Evolutionary conservation across 2,113 vertebrate species (phyloP).

Genomic region (Sciurus niger): DNA sequence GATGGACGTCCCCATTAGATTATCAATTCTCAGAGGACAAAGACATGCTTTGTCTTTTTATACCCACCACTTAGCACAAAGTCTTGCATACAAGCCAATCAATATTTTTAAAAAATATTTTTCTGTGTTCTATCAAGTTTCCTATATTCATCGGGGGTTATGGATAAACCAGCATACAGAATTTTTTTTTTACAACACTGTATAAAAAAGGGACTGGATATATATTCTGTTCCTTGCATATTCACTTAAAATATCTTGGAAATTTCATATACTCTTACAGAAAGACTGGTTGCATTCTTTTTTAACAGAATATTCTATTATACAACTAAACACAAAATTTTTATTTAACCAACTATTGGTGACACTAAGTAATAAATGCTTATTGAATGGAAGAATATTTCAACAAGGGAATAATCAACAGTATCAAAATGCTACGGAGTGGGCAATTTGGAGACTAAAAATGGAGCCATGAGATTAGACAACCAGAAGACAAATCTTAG

Average conservation of each 20-base stretch:
- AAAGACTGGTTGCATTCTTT: background rate
- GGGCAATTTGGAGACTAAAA: background rate
- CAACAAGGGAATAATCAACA: background rate
- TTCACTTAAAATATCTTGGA: background rate
- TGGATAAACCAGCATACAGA: background rate
- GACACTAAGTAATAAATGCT: background rate
- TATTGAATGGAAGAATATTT: constrained; percentile 29
- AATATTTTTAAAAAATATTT: background rate
- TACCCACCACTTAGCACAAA: background rate
- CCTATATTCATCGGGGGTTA: background rate
- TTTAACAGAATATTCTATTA: background rate
- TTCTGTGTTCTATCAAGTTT: constrained; percentile 19
- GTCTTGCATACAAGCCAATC: background rate
- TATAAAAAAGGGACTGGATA: background rate
- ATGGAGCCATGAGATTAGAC: background rate
- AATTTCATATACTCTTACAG: background rate
- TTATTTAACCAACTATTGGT: constrained; percentile 17
- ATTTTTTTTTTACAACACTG: background rate
- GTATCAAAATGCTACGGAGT: background rate
- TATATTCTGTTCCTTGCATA: background rate
- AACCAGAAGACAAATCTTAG: background rate
- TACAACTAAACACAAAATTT: background rate
- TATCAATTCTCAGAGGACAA: background rate
- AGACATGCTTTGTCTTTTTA: background rate
- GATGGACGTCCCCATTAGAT: background rate